Percentiles rank a stretch among this genome's conserved stretches.
These are phyloP conservation scores for Boloria euphrosyne DNA, from an alignment of 2,888 invertebrate genomes.

Conservation along the genomic window DNA sequence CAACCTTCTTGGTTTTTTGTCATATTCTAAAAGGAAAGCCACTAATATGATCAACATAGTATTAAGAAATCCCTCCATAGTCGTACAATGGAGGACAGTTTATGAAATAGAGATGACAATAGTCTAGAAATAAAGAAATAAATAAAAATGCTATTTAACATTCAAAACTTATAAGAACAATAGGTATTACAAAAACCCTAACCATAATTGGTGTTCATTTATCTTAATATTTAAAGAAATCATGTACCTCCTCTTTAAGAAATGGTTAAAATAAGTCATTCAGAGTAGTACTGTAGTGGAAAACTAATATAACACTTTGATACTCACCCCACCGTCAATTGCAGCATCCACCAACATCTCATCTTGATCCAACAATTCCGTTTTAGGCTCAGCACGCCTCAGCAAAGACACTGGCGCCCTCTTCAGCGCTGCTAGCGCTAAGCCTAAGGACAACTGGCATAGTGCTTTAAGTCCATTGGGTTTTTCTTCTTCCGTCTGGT, in stretches of 20 bases:
- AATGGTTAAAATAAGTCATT: background rate
- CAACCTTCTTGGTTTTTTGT: too few species aligned
- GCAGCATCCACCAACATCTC: slow-evolving; percentile 91
- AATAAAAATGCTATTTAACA: background rate
- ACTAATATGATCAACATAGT: too few species aligned
- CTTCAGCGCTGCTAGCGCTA: slow-evolving; percentile 69
- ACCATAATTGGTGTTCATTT: too few species aligned
- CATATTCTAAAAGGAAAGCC: too few species aligned
- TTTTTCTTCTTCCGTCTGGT: slow-evolving; percentile 45
- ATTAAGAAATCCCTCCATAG: too few species aligned
- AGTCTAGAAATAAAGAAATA: background rate
- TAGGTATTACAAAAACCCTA: too few species aligned
- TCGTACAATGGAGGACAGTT: too few species aligned
- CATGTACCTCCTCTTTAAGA: too few species aligned
- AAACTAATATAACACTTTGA: background rate
- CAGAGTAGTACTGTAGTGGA: background rate
- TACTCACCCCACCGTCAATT: slow-evolving; percentile 84
- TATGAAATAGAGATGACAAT: slow-evolving; percentile 10
- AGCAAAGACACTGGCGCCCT: slow-evolving; percentile 68
- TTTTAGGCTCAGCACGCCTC: slow-evolving; percentile 47
- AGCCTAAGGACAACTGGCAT: slow-evolving; percentile 64
- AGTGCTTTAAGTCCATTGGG: slow-evolving; percentile 58
- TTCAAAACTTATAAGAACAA: too few species aligned
- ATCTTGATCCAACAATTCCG: slow-evolving; percentile 86
- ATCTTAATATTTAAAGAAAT: background rate